Percentiles rank a stretch among this genome's conserved stretches.
Evolutionary conservation across 2,797 vertebrate genomes (phyloP).

Genomic region (Poecilia gillii): DNA sequence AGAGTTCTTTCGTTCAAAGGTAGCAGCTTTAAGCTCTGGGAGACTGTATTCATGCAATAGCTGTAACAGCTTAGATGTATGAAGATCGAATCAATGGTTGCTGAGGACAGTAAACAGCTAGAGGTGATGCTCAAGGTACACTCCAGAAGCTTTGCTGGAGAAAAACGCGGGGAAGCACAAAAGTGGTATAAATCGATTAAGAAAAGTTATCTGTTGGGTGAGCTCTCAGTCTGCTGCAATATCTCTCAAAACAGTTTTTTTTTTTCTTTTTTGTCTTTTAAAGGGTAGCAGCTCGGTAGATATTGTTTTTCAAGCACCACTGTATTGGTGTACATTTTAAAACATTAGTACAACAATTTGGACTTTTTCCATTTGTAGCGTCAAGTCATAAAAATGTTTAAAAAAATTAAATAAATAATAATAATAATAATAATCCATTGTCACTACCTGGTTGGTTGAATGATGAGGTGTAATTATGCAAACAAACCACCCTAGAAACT

Average conservation of each 20-base stretch:
- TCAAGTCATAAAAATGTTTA: not conserved
- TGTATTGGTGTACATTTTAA: not conserved
- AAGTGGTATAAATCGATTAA: constrained; percentile 5
- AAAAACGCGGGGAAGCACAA: constrained; percentile 15
- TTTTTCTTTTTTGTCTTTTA: not conserved
- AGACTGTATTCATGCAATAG: constrained; percentile 26
- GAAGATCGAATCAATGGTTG: constrained; percentile 47
- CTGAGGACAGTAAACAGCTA: constrained; percentile 42
- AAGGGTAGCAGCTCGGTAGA: not conserved
- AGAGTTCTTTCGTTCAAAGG: constrained; percentile 39
- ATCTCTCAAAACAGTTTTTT: constrained; percentile 17
- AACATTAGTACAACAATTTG: not conserved
- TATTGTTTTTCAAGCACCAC: not conserved
- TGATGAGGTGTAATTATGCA: not conserved
- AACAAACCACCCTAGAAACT: not conserved
- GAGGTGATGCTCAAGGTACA: constrained; percentile 24
- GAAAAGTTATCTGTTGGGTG: constrained; percentile 9
- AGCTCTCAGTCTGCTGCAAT: constrained; percentile 8
- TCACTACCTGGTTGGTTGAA: not conserved
- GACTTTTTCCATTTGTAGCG: not conserved
- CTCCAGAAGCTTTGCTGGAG: constrained; percentile 20
- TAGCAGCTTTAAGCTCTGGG: constrained; percentile 16
- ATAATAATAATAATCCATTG: not conserved
- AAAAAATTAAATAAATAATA: too few species aligned
- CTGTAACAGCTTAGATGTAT: constrained; percentile 17